Evolutionary conservation across 1,140 invertebrate genomes (phyloP).

Genomic region (Drosophila quadrilineata): DNA sequence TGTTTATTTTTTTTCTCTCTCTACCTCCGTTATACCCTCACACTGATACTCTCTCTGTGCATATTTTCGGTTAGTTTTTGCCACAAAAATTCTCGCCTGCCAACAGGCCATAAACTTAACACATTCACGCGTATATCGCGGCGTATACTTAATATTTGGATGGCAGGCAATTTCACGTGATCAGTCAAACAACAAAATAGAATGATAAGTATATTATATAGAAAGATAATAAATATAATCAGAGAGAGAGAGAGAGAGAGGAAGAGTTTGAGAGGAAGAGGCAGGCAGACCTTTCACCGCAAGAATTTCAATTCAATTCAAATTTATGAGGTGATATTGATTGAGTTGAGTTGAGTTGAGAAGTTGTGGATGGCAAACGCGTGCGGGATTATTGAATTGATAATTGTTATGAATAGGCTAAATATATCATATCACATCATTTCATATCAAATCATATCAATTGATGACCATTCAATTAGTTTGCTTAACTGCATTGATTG

Average conservation of each 20-base stretch:
- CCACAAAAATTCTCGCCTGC: neutral
- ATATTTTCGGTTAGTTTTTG: neutral
- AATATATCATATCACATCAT: too few species aligned
- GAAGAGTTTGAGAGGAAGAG: neutral
- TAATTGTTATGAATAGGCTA: constrained; percentile 22
- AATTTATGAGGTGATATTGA: neutral
- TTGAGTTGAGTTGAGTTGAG: neutral
- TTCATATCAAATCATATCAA: too few species aligned
- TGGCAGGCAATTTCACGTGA: constrained; percentile 62
- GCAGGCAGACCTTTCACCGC: neutral
- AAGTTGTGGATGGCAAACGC: neutral
- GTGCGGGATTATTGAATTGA: constrained; percentile 31
- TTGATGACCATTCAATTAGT: constrained; percentile 24
- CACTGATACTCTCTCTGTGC: too few species aligned
- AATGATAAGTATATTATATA: neutral
- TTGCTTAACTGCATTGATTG: neutral
- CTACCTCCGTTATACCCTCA: too few species aligned
- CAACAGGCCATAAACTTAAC: constrained; percentile 17
- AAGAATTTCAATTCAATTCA: neutral
- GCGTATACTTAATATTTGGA: constrained; percentile 56
- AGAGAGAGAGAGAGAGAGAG: too few species aligned
- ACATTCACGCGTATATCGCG: constrained; percentile 56
- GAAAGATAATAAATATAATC: too few species aligned
- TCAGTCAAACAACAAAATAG: constrained; percentile 37
- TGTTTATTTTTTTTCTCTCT: too few species aligned